These are phyloP conservation scores for Florisuga fusca DNA, from an alignment of 2,797 vertebrate species.

Conservation along the genomic window DNA sequence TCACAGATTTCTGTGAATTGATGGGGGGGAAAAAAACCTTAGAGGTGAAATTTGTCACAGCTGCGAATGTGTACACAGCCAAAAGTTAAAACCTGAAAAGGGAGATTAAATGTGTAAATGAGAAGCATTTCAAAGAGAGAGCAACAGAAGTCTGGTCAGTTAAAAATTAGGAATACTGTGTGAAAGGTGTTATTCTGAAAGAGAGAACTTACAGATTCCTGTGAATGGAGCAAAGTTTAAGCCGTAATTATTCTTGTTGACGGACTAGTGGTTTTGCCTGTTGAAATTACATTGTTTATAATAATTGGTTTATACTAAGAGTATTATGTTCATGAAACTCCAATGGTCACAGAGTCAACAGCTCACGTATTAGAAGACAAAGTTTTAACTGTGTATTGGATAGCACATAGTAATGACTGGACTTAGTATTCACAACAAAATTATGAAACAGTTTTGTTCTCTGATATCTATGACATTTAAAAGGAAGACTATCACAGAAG, in stretches of 20 bases:
- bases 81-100: conserved; percentile 22
- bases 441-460: neutral
- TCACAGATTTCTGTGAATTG: neutral
- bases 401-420: neutral
- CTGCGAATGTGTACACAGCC: neutral
- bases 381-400: neutral
- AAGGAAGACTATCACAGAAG: neutral
- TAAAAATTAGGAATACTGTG: neutral
- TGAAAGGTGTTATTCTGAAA: neutral
- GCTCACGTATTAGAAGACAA: neutral
- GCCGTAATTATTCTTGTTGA: neutral
- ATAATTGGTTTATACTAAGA: neutral
- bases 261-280: neutral
- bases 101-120: conserved; percentile 16
- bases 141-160: neutral
- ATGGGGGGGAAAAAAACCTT: neutral
- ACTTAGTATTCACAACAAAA: neutral
- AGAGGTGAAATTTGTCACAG: neutral
- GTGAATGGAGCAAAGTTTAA: conserved; percentile 1
- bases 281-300: neutral
- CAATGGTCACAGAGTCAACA: neutral
- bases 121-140: neutral
- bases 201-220: neutral
- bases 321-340: neutral
- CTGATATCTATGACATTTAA: neutral